These are phyloP conservation scores for Tringa solitaria DNA, from an alignment of 2,113 vertebrate species.

Conservation along the genomic window DNA sequence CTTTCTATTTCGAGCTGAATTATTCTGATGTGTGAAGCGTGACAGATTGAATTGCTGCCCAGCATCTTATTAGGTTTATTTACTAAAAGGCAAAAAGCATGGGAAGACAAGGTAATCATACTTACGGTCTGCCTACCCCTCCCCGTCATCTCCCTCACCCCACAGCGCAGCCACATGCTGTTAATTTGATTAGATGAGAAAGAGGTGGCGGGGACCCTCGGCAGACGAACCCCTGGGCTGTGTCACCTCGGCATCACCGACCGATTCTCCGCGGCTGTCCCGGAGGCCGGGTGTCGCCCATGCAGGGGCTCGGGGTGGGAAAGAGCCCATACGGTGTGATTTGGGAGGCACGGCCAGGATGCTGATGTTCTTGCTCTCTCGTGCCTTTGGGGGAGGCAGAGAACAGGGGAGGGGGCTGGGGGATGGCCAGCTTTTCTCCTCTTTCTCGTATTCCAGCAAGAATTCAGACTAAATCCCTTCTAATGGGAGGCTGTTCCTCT, in stretches of 20 bases:
- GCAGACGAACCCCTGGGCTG: fast-evolving
- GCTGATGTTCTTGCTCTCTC: neutral
- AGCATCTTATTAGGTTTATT: constrained; percentile 62
- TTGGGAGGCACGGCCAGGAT: neutral
- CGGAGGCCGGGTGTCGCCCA: fast-evolving
- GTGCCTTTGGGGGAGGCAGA: neutral
- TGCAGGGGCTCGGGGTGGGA: fast-evolving
- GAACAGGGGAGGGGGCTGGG: neutral
- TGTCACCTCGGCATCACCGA: neutral
- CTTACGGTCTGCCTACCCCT: neutral
- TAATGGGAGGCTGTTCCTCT: neutral
- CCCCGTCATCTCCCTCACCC: neutral
- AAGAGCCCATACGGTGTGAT: fast-evolving
- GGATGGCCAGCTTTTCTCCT: neutral
- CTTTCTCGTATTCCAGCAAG: neutral
- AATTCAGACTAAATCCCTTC: neutral
- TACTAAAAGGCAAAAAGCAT: constrained; percentile 45
- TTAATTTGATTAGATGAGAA: neutral
- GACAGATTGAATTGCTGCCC: constrained; percentile 56
- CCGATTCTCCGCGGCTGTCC: neutral
- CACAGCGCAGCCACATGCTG: neutral
- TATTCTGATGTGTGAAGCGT: constrained; percentile 38
- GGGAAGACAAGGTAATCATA: neutral
- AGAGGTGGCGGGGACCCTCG: neutral
- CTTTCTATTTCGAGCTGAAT: constrained; percentile 29